phyloP scores from a whole-genome alignment of 2,113 vertebrate species.

The Sylvia atricapilla region DNA sequence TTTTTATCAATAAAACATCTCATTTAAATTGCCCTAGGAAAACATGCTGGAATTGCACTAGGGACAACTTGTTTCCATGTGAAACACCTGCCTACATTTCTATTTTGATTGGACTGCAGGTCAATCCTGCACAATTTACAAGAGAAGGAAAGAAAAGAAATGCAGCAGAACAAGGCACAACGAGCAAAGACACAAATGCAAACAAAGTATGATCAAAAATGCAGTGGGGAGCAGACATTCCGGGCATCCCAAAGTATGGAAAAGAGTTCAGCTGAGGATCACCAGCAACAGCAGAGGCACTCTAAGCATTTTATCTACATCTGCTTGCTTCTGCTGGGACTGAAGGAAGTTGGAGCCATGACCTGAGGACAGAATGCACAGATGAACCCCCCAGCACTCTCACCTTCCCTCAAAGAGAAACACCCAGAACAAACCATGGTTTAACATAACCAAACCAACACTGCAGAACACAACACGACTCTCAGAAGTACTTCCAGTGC shows the following conservation, averaged over 20 bases:
- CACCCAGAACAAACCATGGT: neutral
- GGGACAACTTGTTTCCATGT: neutral
- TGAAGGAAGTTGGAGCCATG: neutral
- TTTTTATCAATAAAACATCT: neutral
- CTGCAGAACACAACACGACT: neutral
- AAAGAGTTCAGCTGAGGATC: neutral
- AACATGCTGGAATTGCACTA: neutral
- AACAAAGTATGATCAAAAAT: neutral
- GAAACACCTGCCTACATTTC: neutral
- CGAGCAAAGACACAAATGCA: neutral
- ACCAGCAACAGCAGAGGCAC: neutral
- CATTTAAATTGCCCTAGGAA: neutral
- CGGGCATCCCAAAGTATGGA: neutral
- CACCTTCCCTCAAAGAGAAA: neutral
- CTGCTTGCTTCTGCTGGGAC: neutral
- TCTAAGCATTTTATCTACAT: neutral
- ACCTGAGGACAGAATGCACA: neutral
- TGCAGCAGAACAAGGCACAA: neutral
- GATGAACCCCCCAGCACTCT: neutral
- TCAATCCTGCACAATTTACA: neutral
- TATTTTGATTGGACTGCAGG: neutral
- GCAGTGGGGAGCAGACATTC: neutral
- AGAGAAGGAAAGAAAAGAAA: neutral
- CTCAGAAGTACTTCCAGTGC: neutral
- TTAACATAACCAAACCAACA: neutral